Evolutionary conservation across 2,888 invertebrate genomes (phyloP), one percentile per base, ranked within the genome.

Genomic region (Epinotia demarniana): DNA sequence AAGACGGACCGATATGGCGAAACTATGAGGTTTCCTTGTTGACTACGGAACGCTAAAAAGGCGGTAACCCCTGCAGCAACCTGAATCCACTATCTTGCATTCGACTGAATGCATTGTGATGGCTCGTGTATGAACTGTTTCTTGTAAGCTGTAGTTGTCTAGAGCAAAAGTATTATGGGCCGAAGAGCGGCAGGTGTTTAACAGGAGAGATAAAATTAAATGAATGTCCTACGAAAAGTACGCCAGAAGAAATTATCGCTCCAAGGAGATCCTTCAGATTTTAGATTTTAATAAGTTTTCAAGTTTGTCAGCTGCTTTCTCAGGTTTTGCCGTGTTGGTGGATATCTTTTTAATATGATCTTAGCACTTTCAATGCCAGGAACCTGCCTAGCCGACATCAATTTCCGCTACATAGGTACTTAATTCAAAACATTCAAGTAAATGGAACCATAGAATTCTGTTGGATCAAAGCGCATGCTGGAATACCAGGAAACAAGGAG

Each of bases 111-210:
- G 33, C 6, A 4, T 6, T 33, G 33, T 16, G 1, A 46, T 46
- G 16, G 3, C 6, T 19, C 6, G 8, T 3, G 4, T n/a, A 16
- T 68, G 57, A 12, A 57, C 73, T 39, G 33, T 33, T n/a, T 16
- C 16, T 78, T 78, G 1, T 75, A 18, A 46, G 64, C 64, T 63
- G 58, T 64, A 27, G 60, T 9, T 75, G 39, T 43, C 64, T 66
- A 60, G 58, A 66, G 60, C 63, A 46, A 63, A 58, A n/a, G 58
- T 58, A 64, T 64, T 53, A 60, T 19, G 33, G 19, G 19, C 18
- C 61, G 39, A 64, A 12, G 46, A 64, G 75, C 64, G 64, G 53
- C 75, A 75, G 75, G 75, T 71, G 75, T 71, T 66, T 60, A 75
- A 58, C 63, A 43, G 46, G 39, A 60, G 18, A 60, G 60, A 39